Percentiles rank a stretch among this genome's conserved stretches.
phyloP scores from a whole-genome alignment of 2,797 vertebrate genomes.

The Etheostoma perlongum region DNA sequence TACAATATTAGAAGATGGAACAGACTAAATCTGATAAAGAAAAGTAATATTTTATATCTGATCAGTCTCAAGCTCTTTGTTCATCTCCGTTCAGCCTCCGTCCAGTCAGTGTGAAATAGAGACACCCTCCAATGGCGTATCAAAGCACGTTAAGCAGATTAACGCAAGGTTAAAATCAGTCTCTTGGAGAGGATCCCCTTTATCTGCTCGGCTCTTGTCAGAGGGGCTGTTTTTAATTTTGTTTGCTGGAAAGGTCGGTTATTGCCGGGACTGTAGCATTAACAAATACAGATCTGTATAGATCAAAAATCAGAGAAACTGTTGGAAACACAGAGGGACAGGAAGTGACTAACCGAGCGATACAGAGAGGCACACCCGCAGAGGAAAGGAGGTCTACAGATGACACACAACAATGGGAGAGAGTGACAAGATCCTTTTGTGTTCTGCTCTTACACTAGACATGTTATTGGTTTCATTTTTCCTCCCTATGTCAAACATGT shows the following conservation, averaged over 20 bases:
- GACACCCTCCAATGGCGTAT: constrained; percentile 28
- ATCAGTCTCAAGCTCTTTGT: not conserved
- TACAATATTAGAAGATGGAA: not conserved
- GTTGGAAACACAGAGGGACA: not conserved
- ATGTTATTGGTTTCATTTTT: constrained; percentile 21
- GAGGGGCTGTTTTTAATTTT: constrained; percentile 26
- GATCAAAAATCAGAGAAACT: constrained; percentile 16
- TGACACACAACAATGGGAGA: not conserved
- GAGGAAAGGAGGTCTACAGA: constrained; percentile 11
- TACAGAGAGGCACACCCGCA: not conserved
- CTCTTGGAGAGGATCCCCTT: constrained; percentile 40
- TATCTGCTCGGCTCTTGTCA: constrained; percentile 40
- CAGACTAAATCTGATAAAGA: constrained; percentile 25
- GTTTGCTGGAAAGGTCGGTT: constrained; percentile 33
- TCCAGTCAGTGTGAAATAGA: constrained; percentile 32
- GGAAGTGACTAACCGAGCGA: constrained; percentile 11
- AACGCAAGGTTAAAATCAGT: constrained; percentile 50
- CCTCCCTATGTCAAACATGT: not conserved
- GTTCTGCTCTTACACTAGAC: not conserved
- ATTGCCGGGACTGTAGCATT: not conserved
- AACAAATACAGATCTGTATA: constrained; percentile 8
- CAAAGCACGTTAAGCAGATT: constrained; percentile 52
- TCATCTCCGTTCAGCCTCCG: constrained; percentile 10
- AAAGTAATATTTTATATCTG: constrained; percentile 19
- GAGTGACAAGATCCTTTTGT: constrained; percentile 26